phyloP scores from a whole-genome alignment of 2,113 vertebrate genomes.

The Leptobrachium ailaonicum region DNA sequence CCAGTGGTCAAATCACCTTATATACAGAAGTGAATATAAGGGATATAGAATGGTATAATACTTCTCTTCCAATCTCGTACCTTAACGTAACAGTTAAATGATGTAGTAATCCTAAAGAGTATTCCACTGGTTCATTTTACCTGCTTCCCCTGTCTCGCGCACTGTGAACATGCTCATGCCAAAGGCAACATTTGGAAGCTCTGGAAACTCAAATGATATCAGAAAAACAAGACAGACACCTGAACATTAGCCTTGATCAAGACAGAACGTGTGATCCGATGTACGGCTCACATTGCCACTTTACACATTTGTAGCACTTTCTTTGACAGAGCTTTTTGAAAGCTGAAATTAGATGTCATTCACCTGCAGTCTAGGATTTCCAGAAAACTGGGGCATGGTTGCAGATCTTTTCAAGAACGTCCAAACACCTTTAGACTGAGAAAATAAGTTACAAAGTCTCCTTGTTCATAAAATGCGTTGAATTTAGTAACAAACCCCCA shows the following conservation, averaged over 20 bases:
- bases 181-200: not conserved
- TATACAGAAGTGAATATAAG: no score
- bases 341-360: not conserved
- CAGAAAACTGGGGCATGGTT: constrained; percentile 1
- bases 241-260: constrained; percentile 13
- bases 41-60: no score
- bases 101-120: not conserved
- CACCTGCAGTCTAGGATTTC: constrained; percentile 22
- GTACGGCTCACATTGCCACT: not conserved
- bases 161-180: not conserved
- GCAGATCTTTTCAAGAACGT: not conserved
- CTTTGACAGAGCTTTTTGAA: not conserved
- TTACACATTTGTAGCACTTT: not conserved
- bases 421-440: constrained; percentile 2
- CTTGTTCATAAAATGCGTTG: not conserved
- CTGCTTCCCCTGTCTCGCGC: not conserved
- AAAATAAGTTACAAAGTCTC: not conserved
- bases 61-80: no score
- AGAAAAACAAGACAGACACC: not conserved
- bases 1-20: no score
- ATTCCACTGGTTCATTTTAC: not conserved
- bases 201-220: not conserved
- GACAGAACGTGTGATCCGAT: not conserved
- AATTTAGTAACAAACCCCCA: constrained; percentile 4
- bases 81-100: no score